Conservation (phyloP, 2,113 vertebrate species). For the Neopipo cinnamomea region DNA sequence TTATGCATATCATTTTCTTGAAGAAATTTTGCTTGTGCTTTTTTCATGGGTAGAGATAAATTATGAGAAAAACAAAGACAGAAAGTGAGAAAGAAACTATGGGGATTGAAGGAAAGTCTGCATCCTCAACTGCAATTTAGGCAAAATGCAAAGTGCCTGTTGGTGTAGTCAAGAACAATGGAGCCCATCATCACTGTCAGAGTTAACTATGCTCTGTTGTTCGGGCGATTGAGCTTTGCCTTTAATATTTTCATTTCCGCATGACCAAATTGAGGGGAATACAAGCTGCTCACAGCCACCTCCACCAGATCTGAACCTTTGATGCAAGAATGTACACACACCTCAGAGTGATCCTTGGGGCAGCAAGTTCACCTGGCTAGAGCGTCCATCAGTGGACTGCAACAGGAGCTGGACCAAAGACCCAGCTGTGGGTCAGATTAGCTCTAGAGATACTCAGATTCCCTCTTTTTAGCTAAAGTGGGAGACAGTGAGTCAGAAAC, state of each 20-base stretch:
- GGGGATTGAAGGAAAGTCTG: not conserved
- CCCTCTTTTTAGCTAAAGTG: not conserved
- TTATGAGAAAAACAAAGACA: too few species aligned
- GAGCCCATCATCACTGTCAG: not conserved
- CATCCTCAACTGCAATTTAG: not conserved
- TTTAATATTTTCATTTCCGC: not conserved
- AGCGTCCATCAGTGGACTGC: accelerated
- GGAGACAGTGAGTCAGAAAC: not conserved
- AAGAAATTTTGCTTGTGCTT: not conserved
- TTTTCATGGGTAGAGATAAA: not conserved
- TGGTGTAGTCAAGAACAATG: not conserved
- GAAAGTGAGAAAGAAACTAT: not conserved
- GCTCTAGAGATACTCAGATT: not conserved
- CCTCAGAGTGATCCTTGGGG: not conserved
- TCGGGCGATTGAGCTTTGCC: not conserved
- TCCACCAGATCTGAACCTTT: not conserved
- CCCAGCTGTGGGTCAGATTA: not conserved
- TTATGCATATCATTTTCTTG: not conserved
- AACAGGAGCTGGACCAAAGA: not conserved
- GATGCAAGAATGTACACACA: not conserved
- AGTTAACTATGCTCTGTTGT: not conserved
- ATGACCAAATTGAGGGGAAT: not conserved
- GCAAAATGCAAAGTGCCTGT: not conserved
- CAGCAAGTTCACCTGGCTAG: not conserved
- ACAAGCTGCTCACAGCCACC: not conserved